These are phyloP conservation scores for Aramus guarauna DNA, from an alignment of 2,113 vertebrate species.

Conservation along the genomic window DNA sequence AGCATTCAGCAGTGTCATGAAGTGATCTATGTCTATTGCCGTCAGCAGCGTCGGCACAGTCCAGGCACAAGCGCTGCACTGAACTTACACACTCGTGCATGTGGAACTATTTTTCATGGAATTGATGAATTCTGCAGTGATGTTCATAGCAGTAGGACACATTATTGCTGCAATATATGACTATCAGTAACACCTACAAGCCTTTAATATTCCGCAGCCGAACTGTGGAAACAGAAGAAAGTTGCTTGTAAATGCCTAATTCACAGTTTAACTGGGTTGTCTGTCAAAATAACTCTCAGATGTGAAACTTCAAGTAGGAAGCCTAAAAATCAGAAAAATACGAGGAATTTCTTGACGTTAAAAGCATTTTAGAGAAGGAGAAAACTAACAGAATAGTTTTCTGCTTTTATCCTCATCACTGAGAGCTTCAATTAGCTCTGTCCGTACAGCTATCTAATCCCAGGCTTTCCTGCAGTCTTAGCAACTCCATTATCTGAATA, in stretches of 20 bases:
- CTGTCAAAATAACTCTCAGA: background rate
- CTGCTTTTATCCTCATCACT: background rate
- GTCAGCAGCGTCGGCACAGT: background rate
- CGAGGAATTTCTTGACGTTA: background rate
- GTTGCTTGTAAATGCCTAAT: constrained; percentile 21
- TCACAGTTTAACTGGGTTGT: background rate
- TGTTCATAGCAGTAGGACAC: background rate
- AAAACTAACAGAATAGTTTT: background rate
- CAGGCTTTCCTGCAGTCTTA: background rate
- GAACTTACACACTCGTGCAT: background rate
- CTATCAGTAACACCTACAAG: constrained; percentile 20
- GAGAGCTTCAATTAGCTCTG: constrained; percentile 16
- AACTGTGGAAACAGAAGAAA: constrained; percentile 2
- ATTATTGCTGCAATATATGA: background rate
- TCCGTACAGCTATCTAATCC: background rate
- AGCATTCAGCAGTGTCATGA: background rate
- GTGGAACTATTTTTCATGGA: background rate
- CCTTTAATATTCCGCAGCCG: constrained; percentile 29
- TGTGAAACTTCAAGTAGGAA: background rate
- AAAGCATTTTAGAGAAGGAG: background rate
- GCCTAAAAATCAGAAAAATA: background rate
- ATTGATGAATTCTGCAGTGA: background rate
- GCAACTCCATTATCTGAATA: background rate
- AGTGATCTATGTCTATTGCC: background rate
- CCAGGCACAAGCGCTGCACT: background rate